phyloP scores from a whole-genome alignment of 1,140 invertebrate species.

The Myzus persicae region DNA sequence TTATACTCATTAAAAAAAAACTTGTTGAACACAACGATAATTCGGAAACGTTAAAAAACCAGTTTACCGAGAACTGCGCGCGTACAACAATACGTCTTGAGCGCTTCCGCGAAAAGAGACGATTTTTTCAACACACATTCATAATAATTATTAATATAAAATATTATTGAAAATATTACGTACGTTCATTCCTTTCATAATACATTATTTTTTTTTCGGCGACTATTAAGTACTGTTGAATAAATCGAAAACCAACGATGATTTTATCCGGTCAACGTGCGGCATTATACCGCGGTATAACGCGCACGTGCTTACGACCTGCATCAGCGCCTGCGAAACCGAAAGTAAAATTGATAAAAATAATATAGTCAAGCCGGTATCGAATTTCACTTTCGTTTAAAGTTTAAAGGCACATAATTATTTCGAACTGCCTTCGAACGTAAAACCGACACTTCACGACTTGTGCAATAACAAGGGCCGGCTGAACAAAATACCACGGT shows the following conservation, averaged over 20 bases:
- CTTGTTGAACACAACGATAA: neutral
- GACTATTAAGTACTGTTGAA: neutral
- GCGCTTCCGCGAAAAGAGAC: neutral
- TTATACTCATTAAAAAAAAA: conserved; percentile 1
- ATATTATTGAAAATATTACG: conserved; percentile 10
- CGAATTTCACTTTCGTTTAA: neutral
- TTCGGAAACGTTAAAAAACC: neutral
- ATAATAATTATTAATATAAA: neutral
- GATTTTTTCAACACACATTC: neutral
- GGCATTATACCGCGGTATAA: neutral
- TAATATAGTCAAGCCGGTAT: neutral
- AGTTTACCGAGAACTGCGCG: neutral
- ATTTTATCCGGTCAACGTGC: neutral
- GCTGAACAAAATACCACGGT: too few species aligned
- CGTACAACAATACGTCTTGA: neutral
- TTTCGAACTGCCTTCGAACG: neutral
- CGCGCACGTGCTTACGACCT: too few species aligned
- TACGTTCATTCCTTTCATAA: neutral
- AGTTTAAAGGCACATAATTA: neutral
- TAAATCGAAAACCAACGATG: neutral
- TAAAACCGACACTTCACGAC: too few species aligned
- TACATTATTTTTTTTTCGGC: too few species aligned
- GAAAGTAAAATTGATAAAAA: neutral
- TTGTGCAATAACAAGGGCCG: too few species aligned
- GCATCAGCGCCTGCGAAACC: neutral